Conservation (phyloP, 35 echinoderm and acorn worm species). For the Ophioderma brevispina region DNA sequence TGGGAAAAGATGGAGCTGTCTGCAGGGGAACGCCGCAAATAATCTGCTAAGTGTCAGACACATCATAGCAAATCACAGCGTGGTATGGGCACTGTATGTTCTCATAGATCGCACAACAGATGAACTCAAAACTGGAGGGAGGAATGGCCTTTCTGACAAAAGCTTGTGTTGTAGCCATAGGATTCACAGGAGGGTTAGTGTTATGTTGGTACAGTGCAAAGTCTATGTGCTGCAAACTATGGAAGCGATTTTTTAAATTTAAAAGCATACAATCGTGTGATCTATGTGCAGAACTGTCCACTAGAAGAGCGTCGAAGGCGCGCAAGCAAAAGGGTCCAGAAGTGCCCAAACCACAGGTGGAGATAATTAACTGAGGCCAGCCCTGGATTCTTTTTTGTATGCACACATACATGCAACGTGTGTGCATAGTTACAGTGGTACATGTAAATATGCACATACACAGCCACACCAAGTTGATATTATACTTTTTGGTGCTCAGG, state of each 20-base stretch:
- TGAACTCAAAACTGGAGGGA: not conserved
- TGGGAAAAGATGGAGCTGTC: too few species aligned
- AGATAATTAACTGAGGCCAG: conserved; percentile 59
- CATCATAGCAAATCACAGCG: too few species aligned
- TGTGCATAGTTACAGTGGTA: too few species aligned
- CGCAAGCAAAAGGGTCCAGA: conserved; percentile 24
- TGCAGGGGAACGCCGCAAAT: too few species aligned
- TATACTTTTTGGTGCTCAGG: too few species aligned
- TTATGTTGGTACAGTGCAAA: conserved; percentile 96
- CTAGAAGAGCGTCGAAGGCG: conserved; percentile 58
- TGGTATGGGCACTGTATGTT: conserved; percentile 90
- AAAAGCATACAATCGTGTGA: conserved; percentile 86
- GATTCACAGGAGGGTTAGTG: conserved; percentile 57
- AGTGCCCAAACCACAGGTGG: conserved; percentile 45
- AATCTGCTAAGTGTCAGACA: too few species aligned
- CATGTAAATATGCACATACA: too few species aligned
- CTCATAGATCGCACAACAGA: conserved; percentile 66
- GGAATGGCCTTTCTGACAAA: not conserved
- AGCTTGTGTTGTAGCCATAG: not conserved
- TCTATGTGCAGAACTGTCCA: conserved; percentile 93
- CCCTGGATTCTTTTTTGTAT: not conserved
- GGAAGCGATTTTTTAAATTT: conserved; percentile 68
- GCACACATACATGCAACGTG: too few species aligned
- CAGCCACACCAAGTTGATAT: too few species aligned
- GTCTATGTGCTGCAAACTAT: conserved; percentile 89